Evolutionary conservation across 2,888 invertebrate species (phyloP), one percentile per base, ranked within the genome.

Genomic region (Eupithecia subumbrata): DNA sequence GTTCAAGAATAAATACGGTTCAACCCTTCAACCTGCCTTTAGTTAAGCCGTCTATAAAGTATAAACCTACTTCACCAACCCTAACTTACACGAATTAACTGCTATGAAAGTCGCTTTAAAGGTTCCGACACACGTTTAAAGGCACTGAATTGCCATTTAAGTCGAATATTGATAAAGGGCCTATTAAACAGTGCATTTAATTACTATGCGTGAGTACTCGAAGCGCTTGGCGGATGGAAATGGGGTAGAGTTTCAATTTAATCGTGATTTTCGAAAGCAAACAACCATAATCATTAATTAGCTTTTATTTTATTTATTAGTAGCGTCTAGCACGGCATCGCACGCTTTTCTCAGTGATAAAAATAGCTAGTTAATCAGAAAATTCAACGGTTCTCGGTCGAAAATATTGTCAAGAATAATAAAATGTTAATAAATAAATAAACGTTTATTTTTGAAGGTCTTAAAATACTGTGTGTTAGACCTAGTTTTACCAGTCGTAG

Each of bases 261-360:
- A 60, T 60, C 60, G 60, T 25, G 60, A 60, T 60, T 60, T 60
- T 60, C 75, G 83, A 81, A 4, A 7, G 0, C 78, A 80, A 80
- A 34, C 9, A 5, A 71, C 25, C 25, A 78, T 79, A 60, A 60
- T 25, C 5, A 25, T 60, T 60, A 60, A 60, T 60, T 60, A 60
- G 60, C 60, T 60, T 81, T 84, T 78, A n/a, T 71, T 73, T 45
- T 64, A 69, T 63, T 56, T 69, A 18, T 12, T 45, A 52, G 5
- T 5, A 25, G 25, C 22, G 56, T 25, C 22, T 60, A 25, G 4
- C n/a, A n/a, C 0, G 52, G 8, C 48, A 1, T 22, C 25, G 25
- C 60, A 14, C 22, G 25, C 22, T 60, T 52, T 22, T 22, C 9
- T 52, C 1, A 0, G 5, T 22, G 52, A 22, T 56, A 0, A 60